Conservation (phyloP, 1,140 invertebrate species). For the Dinoponera quadriceps region DNA sequence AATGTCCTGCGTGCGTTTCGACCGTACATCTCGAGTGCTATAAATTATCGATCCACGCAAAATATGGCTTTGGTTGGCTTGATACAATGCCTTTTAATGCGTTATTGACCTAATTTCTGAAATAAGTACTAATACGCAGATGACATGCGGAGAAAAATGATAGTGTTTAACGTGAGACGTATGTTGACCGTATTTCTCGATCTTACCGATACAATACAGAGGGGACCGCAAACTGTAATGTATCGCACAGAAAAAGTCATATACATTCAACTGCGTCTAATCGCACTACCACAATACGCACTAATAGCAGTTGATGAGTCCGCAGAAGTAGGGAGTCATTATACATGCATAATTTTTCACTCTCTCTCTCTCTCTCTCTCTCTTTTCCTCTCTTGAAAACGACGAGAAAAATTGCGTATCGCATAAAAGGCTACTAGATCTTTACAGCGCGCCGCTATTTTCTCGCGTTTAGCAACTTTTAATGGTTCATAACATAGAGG, state of each 20-base stretch:
- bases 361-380: no score
- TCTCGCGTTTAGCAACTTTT: conserved; percentile 36
- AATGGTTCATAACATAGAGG: conserved; percentile 2
- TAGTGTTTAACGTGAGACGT: neutral
- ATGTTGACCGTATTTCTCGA: neutral
- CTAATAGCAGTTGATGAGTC: conserved; percentile 4
- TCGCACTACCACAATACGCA: neutral
- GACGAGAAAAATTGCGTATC: neutral
- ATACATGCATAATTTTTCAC: neutral
- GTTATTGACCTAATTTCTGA: neutral
- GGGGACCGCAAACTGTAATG: neutral
- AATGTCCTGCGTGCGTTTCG: no score
- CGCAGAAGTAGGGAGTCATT: neutral
- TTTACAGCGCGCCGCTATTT: conserved; percentile 23
- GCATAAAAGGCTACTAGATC: neutral
- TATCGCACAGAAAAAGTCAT: neutral
- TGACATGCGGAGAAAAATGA: neutral
- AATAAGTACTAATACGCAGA: neutral
- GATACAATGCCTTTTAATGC: neutral
- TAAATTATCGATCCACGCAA: no score
- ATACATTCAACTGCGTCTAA: neutral
- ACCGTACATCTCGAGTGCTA: no score
- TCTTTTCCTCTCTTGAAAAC: neutral
- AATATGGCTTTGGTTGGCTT: neutral
- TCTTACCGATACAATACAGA: neutral